Conservation (phyloP, 2,888 invertebrate species). For the Trichacis sp. region DNA sequence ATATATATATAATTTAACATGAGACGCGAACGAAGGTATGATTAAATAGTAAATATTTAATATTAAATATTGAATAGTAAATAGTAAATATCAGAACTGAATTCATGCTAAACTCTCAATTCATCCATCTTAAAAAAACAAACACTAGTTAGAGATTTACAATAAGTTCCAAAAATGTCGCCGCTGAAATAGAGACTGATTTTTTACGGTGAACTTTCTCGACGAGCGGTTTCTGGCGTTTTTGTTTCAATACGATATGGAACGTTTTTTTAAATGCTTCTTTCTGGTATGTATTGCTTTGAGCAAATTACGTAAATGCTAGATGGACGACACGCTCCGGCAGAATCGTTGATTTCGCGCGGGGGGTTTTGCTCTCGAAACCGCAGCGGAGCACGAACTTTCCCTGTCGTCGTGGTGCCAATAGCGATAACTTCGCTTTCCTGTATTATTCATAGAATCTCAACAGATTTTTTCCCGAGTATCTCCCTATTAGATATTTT, state of each 20-base stretch:
- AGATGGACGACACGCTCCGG: conserved; percentile 15
- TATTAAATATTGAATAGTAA: too few relatives aligned
- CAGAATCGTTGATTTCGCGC: neutral
- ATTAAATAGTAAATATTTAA: too few relatives aligned
- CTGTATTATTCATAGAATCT: neutral
- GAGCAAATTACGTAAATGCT: conserved; percentile 9
- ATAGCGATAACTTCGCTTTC: conserved; percentile 6
- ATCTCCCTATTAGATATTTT: neutral
- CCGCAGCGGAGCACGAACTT: conserved; percentile 33
- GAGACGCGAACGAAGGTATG: too few relatives aligned
- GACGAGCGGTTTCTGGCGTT: neutral
- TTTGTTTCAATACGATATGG: neutral
- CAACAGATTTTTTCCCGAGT: neutral
- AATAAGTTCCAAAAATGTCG: too few relatives aligned
- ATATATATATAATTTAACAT: too few relatives aligned
- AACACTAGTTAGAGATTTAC: too few relatives aligned
- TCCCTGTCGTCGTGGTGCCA: conserved; percentile 30
- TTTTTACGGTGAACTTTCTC: conserved; percentile 19
- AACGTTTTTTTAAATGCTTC: neutral
- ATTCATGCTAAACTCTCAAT: too few relatives aligned
- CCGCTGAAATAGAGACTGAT: too few relatives aligned
- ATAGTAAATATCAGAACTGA: too few relatives aligned
- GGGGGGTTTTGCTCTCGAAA: conserved; percentile 20
- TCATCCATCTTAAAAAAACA: too few relatives aligned
- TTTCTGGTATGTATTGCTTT: neutral